phyloP scores from a whole-genome alignment of 2,888 invertebrate species.

The Crioceris asparagi region DNA sequence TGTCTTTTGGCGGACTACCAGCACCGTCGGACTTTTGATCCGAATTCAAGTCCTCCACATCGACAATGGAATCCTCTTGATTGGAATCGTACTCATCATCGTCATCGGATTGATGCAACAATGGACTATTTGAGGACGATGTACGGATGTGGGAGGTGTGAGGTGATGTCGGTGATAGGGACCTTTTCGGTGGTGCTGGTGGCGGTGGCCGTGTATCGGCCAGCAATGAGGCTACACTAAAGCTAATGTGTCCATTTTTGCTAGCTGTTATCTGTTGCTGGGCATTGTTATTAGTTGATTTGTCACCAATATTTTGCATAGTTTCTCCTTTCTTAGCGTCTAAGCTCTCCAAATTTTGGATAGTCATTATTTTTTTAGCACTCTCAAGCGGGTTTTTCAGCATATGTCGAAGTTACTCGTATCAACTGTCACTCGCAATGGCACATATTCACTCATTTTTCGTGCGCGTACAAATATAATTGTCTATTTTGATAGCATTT shows the following conservation, averaged over 20 bases:
- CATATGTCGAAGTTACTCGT: constrained; percentile 33
- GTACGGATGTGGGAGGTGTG: constrained; percentile 23
- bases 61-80: constrained; percentile 60
- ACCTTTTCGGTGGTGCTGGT: constrained; percentile 41
- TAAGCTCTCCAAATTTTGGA: constrained; percentile 44
- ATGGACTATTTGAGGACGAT: constrained; percentile 18
- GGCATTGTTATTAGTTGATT: constrained; percentile 27
- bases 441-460: constrained; percentile 9
- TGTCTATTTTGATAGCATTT: constrained; percentile 9
- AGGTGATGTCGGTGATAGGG: constrained; percentile 38
- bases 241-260: constrained; percentile 62
- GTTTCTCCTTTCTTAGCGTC: constrained; percentile 32
- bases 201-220: constrained; percentile 63
- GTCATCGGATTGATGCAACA: constrained; percentile 41
- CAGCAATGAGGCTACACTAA: constrained; percentile 80
- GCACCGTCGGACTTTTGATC: constrained; percentile 35
- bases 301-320: constrained; percentile 36
- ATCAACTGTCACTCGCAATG: constrained; percentile 8
- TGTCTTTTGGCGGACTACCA: constrained; percentile 26
- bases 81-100: constrained; percentile 62
- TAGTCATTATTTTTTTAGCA: constrained; percentile 50
- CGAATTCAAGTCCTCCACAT: constrained; percentile 66
- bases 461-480: too few relatives aligned
- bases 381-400: constrained; percentile 47
- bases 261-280: constrained; percentile 25